Percentiles rank a stretch among this genome's conserved stretches.
Evolutionary conservation across 1,140 invertebrate genomes (phyloP).

Genomic region (Drosophila sturtevanti): DNA sequence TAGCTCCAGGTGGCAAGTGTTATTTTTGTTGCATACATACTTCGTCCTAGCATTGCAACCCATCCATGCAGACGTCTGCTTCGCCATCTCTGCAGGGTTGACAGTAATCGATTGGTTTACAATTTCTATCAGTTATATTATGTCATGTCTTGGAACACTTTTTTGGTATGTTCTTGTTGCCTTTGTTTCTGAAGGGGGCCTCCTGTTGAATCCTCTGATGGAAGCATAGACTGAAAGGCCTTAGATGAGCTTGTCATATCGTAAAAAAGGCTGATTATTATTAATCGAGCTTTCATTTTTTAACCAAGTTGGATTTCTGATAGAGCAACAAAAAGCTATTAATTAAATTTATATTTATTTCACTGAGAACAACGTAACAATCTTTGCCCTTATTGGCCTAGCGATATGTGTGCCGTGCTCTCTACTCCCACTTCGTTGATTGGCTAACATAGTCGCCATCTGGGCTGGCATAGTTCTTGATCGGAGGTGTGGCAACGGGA

Average conservation of each 20-base stretch:
- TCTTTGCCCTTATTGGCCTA: slow-evolving; percentile 10
- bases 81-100: neutral
- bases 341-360: slow-evolving; percentile 40
- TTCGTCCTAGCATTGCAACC: neutral
- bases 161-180: neutral
- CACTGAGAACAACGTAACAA: slow-evolving; percentile 41
- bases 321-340: neutral
- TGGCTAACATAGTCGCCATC: slow-evolving; percentile 94
- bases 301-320: neutral
- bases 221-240: no score
- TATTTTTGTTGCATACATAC: neutral
- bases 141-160: neutral
- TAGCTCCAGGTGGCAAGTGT: neutral
- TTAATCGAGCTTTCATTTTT: neutral
- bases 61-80: slow-evolving; percentile 1
- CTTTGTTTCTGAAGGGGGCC: neutral
- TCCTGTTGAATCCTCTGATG: neutral
- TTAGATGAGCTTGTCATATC: no score
- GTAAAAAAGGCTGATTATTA: neutral
- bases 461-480: slow-evolving; percentile 89
- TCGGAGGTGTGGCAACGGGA: slow-evolving; percentile 90
- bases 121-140: neutral
- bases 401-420: neutral
- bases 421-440: slow-evolving; percentile 89
- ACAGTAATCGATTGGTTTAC: neutral